These are phyloP conservation scores for Paramuricea clavata DNA, from an alignment of 92 coral and sea anemone genomes.

Conservation along the genomic window DNA sequence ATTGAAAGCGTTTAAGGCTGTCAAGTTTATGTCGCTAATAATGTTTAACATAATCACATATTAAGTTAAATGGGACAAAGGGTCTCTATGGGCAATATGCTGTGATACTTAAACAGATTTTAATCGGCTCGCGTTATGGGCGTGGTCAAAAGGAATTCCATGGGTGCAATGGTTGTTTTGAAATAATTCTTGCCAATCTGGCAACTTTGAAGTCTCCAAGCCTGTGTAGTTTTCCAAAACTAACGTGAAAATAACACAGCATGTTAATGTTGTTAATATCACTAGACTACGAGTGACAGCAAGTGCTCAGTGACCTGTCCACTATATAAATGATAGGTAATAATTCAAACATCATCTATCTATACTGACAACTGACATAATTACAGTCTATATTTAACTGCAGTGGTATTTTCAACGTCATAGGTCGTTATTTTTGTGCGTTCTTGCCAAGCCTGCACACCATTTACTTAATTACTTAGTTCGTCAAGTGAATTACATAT, in stretches of 20 bases:
- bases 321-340: not conserved
- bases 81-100: not conserved
- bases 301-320: not conserved
- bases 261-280: not conserved
- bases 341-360: not conserved
- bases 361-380: not conserved
- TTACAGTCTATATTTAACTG: not conserved
- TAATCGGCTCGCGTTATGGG: slow-evolving; percentile 10
- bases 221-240: not conserved
- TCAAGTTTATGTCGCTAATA: slow-evolving; percentile 29
- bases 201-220: not conserved
- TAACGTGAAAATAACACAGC: not conserved
- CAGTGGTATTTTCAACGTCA: too few relatives aligned
- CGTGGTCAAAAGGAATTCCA: slow-evolving; percentile 6
- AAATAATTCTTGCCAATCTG: not conserved
- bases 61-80: slow-evolving; percentile 21
- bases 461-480: not conserved
- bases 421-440: not conserved
- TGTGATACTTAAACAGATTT: not conserved
- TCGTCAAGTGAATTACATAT: too few relatives aligned
- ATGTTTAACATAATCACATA: slow-evolving; percentile 3
- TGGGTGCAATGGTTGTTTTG: not conserved
- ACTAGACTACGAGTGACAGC: not conserved
- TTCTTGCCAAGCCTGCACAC: not conserved
- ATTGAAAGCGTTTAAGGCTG: slow-evolving; percentile 33